A percentile compares a stretch with the other conserved stretches of the same genome.
phyloP scores from a whole-genome alignment of 2,797 vertebrate genomes.

The Okamejei kenojei region DNA sequence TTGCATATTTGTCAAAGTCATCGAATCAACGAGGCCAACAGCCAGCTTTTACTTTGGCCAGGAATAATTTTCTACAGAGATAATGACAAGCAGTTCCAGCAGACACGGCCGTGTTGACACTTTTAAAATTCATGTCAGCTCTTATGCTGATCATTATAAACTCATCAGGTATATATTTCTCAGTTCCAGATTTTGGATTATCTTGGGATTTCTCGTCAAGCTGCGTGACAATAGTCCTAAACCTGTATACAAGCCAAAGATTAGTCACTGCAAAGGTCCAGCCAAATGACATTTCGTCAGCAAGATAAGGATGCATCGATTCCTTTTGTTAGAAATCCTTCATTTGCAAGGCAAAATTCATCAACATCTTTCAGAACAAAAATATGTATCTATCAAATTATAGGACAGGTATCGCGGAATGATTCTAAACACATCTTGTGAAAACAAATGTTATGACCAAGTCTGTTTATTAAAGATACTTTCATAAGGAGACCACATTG shows the following conservation, averaged over 20 bases:
- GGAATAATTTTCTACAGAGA: not conserved
- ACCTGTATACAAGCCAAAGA: not conserved
- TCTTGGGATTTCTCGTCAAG: not conserved
- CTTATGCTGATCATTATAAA: slow-evolving; percentile 7
- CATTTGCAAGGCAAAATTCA: not conserved
- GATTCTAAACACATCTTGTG: not conserved
- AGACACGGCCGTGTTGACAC: not conserved
- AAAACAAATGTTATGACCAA: not conserved
- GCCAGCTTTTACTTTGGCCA: not conserved
- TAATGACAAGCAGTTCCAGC: not conserved
- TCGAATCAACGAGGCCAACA: not conserved
- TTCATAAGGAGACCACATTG: not conserved
- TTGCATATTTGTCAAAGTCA: not conserved
- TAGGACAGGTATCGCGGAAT: not conserved
- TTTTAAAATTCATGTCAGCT: not conserved
- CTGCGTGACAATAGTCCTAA: not conserved
- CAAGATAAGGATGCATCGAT: not conserved
- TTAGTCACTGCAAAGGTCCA: not conserved
- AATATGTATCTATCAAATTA: not conserved
- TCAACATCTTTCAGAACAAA: not conserved
- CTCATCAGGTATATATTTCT: not conserved
- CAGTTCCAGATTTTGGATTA: not conserved
- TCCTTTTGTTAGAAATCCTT: not conserved
- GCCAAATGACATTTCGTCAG: not conserved
- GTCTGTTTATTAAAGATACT: not conserved